Base-by-base conservation (phyloP, 2,888 invertebrate genomes). In the Spicauda simplicius region DNA sequence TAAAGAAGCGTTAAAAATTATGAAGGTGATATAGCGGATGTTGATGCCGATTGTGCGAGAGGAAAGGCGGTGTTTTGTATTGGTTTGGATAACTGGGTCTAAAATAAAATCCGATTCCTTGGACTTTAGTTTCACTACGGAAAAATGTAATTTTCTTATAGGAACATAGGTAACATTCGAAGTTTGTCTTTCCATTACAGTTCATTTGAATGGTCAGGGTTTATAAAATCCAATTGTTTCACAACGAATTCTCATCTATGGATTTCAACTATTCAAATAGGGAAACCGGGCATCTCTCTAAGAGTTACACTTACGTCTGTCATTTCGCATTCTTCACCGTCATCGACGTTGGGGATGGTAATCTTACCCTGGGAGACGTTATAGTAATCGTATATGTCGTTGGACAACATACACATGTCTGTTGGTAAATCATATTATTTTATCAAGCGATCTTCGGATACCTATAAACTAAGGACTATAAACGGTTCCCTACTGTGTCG, bases 321-420 rank as follows among this genome's bases (percentile, higher is more conserved):
- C 82, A 97, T 94, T 72, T 72, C 37, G 95, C 96, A 97, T 96
- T 99, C 99, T 93, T 99, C 99, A 85, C 95, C 96, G 92, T 99
- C 99, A 94, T 99, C 98, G 81, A 99, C 96, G 92, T 95, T 96
- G 84, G 99, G 98, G 91, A 99, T 99, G 83, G 96, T 97, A 87
- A 96, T 96, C 95, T 98, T 98, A 95, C 99, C 99, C 96, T 99
- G 99, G 84, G 99, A 95, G 87, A 98, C 97, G 96, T 96, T 97
- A 95, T 95, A 93, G 95, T 99, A 99, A 94, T 98, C 97, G 94
- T 97, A 95, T 94, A 98, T 96, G 95, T 98, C 96, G 91, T 98
- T 95, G 82, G 95, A 95, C 85, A 99, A 96, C 80, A 95, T 82
- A 95, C 98, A 97, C 86, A 93, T 95, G 0, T 95, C 98, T 98